A percentile compares a stretch with the other conserved stretches of the same genome.
Evolutionary conservation across 2,113 vertebrate genomes (phyloP).

Genomic region (Oreochromis aureus): DNA sequence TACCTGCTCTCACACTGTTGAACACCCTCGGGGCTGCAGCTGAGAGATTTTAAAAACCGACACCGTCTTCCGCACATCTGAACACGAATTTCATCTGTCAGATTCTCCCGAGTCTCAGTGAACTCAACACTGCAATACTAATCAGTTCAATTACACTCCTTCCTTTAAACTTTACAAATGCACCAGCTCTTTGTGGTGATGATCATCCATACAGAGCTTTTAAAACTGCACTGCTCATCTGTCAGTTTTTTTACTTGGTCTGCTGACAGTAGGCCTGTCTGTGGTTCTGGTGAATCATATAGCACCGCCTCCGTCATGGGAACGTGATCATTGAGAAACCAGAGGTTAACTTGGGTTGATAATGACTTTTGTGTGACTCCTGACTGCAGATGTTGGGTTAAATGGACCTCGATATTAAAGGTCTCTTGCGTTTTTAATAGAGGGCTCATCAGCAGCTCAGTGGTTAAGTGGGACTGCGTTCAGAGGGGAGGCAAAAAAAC

Average conservation of each 20-base stretch:
- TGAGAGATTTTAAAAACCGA: neutral
- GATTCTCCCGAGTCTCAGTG: neutral
- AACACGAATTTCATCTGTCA: neutral
- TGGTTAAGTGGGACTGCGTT: neutral
- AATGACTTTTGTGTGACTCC: neutral
- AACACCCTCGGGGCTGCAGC: neutral
- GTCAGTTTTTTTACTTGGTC: neutral
- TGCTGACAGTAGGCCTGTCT: neutral
- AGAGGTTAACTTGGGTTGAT: neutral
- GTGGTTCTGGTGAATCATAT: neutral
- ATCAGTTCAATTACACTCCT: neutral
- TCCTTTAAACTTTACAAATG: neutral
- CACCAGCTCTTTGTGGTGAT: neutral
- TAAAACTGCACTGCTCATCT: neutral
- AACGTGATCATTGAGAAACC: neutral
- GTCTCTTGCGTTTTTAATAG: neutral
- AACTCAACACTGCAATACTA: neutral
- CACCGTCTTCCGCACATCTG: neutral
- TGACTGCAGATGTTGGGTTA: neutral
- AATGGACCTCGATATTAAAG: neutral
- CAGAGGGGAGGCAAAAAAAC: neutral
- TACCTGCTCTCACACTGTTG: neutral
- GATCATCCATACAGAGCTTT: neutral
- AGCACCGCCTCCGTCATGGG: neutral
- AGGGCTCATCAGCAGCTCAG: neutral